Percentiles rank a stretch among this genome's conserved stretches.
Conservation (phyloP, 2,113 vertebrate species). For the Campylorhamphus procurvoides region DNA sequence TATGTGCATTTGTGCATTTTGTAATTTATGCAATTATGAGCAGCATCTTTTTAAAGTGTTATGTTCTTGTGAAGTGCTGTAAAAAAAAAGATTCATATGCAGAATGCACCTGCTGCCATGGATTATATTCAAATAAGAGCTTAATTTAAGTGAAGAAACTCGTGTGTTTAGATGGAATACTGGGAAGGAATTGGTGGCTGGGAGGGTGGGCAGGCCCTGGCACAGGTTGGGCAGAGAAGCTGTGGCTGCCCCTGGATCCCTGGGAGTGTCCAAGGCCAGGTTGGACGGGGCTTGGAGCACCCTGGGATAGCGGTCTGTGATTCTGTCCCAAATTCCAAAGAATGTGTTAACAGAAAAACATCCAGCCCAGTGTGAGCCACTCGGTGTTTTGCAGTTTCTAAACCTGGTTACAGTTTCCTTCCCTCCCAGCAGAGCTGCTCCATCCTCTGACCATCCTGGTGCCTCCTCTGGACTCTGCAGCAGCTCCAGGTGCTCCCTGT, state of each 20-base stretch:
- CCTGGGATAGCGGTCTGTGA: not conserved
- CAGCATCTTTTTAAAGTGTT: not conserved
- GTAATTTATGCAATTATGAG: not conserved
- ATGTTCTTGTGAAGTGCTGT: not conserved
- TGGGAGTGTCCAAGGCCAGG: not conserved
- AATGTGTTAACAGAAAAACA: not conserved
- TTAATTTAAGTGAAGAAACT: not conserved
- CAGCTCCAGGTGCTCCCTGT: not conserved
- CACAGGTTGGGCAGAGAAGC: not conserved
- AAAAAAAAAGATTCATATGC: not conserved
- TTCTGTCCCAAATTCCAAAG: not conserved
- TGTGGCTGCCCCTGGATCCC: not conserved
- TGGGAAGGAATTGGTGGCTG: not conserved
- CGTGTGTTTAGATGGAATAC: not conserved
- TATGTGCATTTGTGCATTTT: not conserved
- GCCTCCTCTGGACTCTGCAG: not conserved
- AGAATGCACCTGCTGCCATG: not conserved
- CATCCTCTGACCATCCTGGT: not conserved
- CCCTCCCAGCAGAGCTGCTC: not conserved
- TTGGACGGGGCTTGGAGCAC: not conserved
- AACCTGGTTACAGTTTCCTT: not conserved
- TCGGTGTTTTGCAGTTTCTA: not conserved
- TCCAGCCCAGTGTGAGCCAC: rapidly evolving
- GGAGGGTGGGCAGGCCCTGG: not conserved
- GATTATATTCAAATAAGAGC: not conserved